These are phyloP conservation scores for Morone chrysops DNA, from an alignment of 2,113 vertebrate genomes.

Conservation along the genomic window DNA sequence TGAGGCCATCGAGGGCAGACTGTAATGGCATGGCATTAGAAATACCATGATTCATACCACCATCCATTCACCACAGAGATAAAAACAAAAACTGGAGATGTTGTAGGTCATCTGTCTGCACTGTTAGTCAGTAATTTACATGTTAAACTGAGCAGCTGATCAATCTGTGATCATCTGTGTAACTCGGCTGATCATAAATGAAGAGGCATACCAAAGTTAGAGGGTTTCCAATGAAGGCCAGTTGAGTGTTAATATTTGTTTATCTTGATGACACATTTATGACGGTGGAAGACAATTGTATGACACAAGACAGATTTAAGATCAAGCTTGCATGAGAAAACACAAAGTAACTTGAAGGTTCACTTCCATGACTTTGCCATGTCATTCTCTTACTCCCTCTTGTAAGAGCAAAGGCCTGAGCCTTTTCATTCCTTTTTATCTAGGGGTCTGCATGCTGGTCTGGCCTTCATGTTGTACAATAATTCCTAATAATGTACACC, in stretches of 20 bases:
- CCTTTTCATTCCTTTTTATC: too few relatives aligned
- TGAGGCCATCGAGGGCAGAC: conserved; percentile 6
- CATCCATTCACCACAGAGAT: conserved; percentile 18
- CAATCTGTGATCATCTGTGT: conserved; percentile 33
- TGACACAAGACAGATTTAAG: not conserved
- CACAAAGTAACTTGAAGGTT: not conserved
- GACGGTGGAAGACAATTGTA: not conserved
- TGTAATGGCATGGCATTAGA: not conserved
- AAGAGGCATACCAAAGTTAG: conserved; percentile 11
- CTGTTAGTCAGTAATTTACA: conserved; percentile 16
- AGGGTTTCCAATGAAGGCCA: not conserved
- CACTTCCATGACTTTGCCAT: not conserved
- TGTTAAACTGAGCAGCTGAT: conserved; percentile 9
- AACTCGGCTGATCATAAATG: conserved; percentile 27
- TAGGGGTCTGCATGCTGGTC: too few relatives aligned
- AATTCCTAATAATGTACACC: too few relatives aligned
- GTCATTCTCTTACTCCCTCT: not conserved
- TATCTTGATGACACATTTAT: not conserved
- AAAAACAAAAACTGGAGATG: conserved; percentile 42
- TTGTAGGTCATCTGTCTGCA: conserved; percentile 1
- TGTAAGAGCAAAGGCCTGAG: too few relatives aligned
- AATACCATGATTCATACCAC: not conserved
- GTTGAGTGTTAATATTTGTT: conserved; percentile 31
- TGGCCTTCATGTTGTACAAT: too few relatives aligned
- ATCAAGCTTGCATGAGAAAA: not conserved